phyloP scores from a whole-genome alignment of 2,888 invertebrate genomes.

The Empis stercorea region DNA sequence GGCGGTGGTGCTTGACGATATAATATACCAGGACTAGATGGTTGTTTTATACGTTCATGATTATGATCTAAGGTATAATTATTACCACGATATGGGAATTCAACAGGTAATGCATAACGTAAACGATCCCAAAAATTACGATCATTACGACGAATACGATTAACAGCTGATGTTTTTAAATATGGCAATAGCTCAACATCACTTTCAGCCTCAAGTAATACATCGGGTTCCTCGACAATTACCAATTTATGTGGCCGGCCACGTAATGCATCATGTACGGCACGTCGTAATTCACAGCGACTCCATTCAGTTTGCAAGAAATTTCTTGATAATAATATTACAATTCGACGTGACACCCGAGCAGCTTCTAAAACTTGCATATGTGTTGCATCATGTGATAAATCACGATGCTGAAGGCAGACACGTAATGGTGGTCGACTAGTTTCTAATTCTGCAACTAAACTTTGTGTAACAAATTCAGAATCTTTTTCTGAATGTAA shows the following conservation, averaged over 20 bases:
- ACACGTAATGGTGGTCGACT: slow-evolving; percentile 61
- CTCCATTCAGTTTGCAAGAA: slow-evolving; percentile 93
- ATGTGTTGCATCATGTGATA: slow-evolving; percentile 53
- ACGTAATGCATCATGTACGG: slow-evolving; percentile 77
- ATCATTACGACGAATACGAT: slow-evolving; percentile 71
- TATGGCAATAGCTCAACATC: slow-evolving; percentile 83
- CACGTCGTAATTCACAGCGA: slow-evolving; percentile 77
- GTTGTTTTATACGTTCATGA: slow-evolving; percentile 35
- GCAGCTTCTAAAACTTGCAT: slow-evolving; percentile 64
- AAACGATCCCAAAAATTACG: slow-evolving; percentile 89
- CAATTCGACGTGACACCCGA: slow-evolving; percentile 73
- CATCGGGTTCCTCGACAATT: slow-evolving; percentile 74
- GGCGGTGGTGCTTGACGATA: slow-evolving; percentile 35
- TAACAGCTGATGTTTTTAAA: slow-evolving; percentile 65
- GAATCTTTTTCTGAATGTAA: slow-evolving; percentile 89
- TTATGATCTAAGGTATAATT: slow-evolving; percentile 65
- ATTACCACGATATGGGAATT: slow-evolving; percentile 66
- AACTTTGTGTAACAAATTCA: slow-evolving; percentile 70
- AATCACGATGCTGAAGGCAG: slow-evolving; percentile 79
- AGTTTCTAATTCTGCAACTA: slow-evolving; percentile 76
- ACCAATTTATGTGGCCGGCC: slow-evolving; percentile 78
- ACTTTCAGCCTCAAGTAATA: slow-evolving; percentile 68
- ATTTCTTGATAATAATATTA: slow-evolving; percentile 76
- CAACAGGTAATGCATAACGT: slow-evolving; percentile 73
- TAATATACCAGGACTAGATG: slow-evolving; percentile 33